Evolutionary conservation across 1,140 invertebrate genomes (phyloP), one percentile per base, ranked within the genome.

Genomic region (Philotrypesis tridentata): DNA sequence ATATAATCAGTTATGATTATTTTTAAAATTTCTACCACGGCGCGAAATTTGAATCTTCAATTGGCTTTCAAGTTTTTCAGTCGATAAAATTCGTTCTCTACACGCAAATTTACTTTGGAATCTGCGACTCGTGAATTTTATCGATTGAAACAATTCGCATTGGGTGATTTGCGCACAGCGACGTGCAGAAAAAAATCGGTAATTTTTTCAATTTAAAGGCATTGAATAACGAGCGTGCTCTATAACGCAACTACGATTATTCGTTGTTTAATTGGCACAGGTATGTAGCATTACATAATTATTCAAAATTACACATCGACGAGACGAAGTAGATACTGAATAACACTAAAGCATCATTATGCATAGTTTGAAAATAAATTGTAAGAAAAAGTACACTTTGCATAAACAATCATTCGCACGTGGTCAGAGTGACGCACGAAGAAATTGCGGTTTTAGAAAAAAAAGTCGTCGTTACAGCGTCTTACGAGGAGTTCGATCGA

Each of bases 181-280:
- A 31, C 61, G 75, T 77, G 75, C 63, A 77, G 63, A 7, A n/a
- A 68, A 77, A 37, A n/a, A n/a, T n/a, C n/a, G n/a, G n/a, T 31
- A 65, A 76, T n/a, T 37, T 37, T 37, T 37, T 27, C 4, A 43
- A 67, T 48, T 29, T 29, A 14, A 70, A 68, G 48, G 27, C 55
- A 63, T 61, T 37, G n/a, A 67, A 73, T 43, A 73, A 40, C 29
- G 60, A 73, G 55, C 65, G 40, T 70, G 67, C 40, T 73, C 43
- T 79, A 78, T 23, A 79, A 37, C 29, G 29, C 27, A 70, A 79
- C 65, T 79, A 70, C 48, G 17, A 80, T 48, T 0, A 55, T 37
- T 70, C 27, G 33, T 67, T 67, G 23, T 77, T 77, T 67, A 43
- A 67, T 67, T 37, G 9, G 9, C 27, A 75, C 21, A 43, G 33